phyloP scores from a whole-genome alignment of 1,140 invertebrate species.

The Anadara kagoshimensis region DNA sequence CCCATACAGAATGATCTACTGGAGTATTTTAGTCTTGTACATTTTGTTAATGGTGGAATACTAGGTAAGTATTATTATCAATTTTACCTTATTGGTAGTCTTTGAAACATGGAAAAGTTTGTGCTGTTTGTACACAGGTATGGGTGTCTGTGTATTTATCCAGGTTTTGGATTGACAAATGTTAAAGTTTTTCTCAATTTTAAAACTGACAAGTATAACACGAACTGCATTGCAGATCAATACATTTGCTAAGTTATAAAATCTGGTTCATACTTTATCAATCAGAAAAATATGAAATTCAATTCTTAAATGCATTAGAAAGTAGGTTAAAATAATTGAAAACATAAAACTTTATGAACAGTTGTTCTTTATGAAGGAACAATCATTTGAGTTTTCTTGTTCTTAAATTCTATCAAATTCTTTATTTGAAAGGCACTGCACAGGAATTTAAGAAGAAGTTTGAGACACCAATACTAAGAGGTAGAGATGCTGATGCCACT shows the following conservation, averaged over 20 bases:
- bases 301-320: too few relatives aligned
- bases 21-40: constrained; percentile 98
- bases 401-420: neutral
- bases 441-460: constrained; percentile 94
- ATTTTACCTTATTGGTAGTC: neutral
- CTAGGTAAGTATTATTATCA: constrained; percentile 74
- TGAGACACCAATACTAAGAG: constrained; percentile 93
- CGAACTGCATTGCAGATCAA: too few relatives aligned
- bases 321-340: too few relatives aligned
- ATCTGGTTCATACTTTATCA: too few relatives aligned
- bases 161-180: too few relatives aligned
- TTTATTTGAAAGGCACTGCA: constrained; percentile 80
- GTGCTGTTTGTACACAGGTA: neutral
- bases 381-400: too few relatives aligned
- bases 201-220: too few relatives aligned
- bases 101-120: neutral
- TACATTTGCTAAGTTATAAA: too few relatives aligned
- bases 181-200: too few relatives aligned
- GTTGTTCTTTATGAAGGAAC: too few relatives aligned
- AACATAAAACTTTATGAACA: too few relatives aligned
- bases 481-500: constrained; percentile 94
- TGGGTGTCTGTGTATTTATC: neutral
- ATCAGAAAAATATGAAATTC: too few relatives aligned
- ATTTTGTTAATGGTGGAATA: constrained; percentile 98
- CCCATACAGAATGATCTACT: constrained; percentile 99